These are phyloP conservation scores for Camponotus vicinus DNA, from an alignment of 1,140 invertebrate species.

Conservation along the genomic window DNA sequence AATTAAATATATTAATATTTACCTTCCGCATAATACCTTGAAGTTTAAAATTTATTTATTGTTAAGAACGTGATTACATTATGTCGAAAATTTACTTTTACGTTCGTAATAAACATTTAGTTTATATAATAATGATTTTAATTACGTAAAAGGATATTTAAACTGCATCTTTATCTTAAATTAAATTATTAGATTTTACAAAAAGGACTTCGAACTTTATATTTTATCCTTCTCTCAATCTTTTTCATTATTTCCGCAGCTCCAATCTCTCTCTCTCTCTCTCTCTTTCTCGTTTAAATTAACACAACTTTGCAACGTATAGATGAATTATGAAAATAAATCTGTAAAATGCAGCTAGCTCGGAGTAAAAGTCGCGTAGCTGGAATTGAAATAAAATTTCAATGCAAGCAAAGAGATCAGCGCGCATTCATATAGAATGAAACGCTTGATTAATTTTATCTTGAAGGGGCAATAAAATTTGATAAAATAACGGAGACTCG, in stretches of 20 bases:
- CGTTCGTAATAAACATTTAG: not conserved
- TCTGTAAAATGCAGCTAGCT: slow-evolving; percentile 11
- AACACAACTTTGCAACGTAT: slow-evolving; percentile 7
- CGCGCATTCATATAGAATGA: not conserved
- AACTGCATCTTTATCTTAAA: not conserved
- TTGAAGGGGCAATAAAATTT: not conserved
- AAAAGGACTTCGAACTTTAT: not conserved
- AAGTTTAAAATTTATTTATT: not conserved
- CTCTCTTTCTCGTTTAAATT: slow-evolving; percentile 4
- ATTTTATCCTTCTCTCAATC: not conserved
- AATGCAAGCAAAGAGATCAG: not conserved
- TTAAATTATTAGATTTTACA: not conserved
- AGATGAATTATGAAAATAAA: slow-evolving; percentile 42
- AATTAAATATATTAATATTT: not conserved
- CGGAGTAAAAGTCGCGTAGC: not conserved
- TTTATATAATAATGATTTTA: not conserved
- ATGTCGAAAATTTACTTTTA: not conserved
- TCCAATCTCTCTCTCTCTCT: not conserved
- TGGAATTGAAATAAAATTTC: slow-evolving; percentile 8
- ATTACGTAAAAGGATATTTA: not conserved
- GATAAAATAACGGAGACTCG: not conserved
- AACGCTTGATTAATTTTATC: slow-evolving; percentile 15
- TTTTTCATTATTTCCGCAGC: not conserved
- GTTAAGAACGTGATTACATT: not conserved
- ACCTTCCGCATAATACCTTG: not conserved